A percentile compares a stretch with the other conserved stretches of the same genome.
Conservation (phyloP, 37 sponge, comb jelly and placozoan genomes). For the Bolinopsis microptera region DNA sequence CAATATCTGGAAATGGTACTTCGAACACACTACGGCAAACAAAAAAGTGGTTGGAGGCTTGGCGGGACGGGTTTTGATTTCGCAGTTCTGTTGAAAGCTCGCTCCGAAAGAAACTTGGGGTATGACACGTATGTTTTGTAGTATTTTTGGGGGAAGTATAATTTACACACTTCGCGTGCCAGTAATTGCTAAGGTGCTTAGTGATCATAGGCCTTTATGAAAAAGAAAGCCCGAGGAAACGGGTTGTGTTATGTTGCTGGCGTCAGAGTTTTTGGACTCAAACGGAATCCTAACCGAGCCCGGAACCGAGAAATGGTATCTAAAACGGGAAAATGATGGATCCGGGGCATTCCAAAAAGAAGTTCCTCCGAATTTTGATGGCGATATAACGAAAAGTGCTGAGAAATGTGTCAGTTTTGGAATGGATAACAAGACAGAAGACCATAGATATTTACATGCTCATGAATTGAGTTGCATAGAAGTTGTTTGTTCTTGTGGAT, state of each 20-base stretch:
- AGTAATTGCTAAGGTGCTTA: background rate
- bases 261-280: background rate
- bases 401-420: background rate
- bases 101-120: background rate
- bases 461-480: background rate
- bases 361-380: background rate
- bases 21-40: background rate
- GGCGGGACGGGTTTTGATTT: background rate
- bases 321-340: slow-evolving; percentile 1
- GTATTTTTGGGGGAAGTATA: background rate
- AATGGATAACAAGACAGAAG: background rate
- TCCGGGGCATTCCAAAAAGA: background rate
- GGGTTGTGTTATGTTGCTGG: background rate
- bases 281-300: background rate
- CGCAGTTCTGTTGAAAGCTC: background rate
- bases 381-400: background rate
- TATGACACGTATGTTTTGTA: background rate
- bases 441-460: background rate
- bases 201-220: background rate
- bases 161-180: background rate
- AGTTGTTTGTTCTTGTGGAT: background rate
- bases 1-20: background rate
- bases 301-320: background rate
- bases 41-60: background rate
- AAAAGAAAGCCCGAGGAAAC: background rate